Evolutionary conservation across 2,113 vertebrate genomes (phyloP).

Genomic region (Tyrannus savana): DNA sequence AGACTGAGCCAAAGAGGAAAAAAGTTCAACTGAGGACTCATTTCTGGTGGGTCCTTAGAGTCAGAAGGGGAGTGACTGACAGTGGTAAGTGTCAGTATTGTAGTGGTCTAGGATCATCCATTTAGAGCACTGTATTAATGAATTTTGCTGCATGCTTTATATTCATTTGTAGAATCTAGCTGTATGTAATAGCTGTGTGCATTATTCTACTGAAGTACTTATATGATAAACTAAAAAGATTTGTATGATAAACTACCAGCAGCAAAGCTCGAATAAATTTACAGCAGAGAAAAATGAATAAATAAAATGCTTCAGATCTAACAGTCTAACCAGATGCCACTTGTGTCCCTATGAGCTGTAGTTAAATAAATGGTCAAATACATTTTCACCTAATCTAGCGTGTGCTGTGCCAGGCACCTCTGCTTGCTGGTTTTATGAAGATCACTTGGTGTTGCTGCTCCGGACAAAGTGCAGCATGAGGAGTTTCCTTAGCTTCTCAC

Average conservation of each 20-base stretch:
- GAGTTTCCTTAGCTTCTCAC: neutral
- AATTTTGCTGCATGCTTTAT: neutral
- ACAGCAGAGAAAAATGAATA: neutral
- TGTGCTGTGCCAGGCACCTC: neutral
- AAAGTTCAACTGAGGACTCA: neutral
- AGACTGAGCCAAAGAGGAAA: neutral
- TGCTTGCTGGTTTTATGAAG: neutral
- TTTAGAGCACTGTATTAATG: neutral
- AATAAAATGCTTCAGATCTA: neutral
- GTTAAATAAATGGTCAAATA: neutral
- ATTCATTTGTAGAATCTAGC: neutral
- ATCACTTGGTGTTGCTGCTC: neutral
- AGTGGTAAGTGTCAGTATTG: neutral
- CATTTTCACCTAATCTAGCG: rapidly evolving
- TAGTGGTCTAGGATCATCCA: neutral
- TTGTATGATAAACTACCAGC: neutral
- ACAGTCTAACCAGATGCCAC: neutral
- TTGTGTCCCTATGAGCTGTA: neutral
- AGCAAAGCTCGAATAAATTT: neutral
- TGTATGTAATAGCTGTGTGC: neutral
- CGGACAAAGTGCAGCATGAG: neutral
- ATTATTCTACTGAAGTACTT: neutral
- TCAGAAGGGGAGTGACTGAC: neutral
- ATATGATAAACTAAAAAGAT: neutral
- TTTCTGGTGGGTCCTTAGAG: neutral